These are phyloP conservation scores for Oceanites oceanicus DNA, from an alignment of 2,113 vertebrate species.

Conservation along the genomic window DNA sequence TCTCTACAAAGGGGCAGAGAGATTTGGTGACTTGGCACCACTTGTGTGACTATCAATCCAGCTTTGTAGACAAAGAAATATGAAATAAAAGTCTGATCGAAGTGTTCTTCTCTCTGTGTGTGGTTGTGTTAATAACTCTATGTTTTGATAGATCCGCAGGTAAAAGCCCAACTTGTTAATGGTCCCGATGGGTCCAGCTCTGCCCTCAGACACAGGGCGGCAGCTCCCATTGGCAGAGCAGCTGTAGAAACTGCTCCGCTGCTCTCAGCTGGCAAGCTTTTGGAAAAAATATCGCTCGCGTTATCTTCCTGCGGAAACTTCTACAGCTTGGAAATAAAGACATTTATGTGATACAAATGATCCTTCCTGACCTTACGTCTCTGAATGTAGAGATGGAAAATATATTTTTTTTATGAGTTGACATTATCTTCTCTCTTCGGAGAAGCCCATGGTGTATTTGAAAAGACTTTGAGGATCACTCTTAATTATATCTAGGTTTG, in stretches of 20 bases:
- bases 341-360: neutral
- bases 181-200: no score
- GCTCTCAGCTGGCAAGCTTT: neutral
- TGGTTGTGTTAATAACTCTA: neutral
- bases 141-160: neutral
- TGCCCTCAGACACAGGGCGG: neutral
- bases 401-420: neutral
- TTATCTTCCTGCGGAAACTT: neutral
- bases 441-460: neutral
- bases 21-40: neutral
- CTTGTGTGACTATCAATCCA: neutral
- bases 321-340: neutral
- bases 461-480: neutral
- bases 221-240: neutral
- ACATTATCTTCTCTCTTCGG: neutral
- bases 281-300: rapidly evolving
- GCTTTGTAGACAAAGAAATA: neutral
- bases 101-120: neutral
- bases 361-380: neutral
- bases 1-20: neutral
- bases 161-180: neutral
- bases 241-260: neutral
- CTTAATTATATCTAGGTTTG: neutral
- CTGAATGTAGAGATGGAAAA: neutral
- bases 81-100: neutral